Percentiles rank a stretch among this genome's conserved stretches.
phyloP scores from a whole-genome alignment of 35 echinoderm and acorn worm species.

The Apostichopus californicus region DNA sequence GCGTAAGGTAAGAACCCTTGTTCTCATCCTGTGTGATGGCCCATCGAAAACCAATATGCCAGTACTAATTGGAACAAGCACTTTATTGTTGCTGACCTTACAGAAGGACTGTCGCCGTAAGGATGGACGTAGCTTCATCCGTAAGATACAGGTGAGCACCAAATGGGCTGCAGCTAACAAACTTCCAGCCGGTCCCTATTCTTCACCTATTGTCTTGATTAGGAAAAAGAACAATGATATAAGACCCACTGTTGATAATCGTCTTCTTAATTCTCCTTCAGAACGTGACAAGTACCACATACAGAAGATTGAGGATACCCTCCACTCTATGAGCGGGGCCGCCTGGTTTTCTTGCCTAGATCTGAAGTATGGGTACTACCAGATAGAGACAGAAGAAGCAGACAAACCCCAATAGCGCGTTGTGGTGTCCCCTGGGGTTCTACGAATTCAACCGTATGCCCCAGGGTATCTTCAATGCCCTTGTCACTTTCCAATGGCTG shows the following conservation, averaged over 20 bases:
- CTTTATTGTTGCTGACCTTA: constrained; percentile 6
- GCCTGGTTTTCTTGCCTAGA: constrained; percentile 45
- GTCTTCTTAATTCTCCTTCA: constrained; percentile 28
- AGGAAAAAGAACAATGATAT: not conserved
- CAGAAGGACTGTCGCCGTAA: no score
- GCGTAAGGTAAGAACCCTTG: not conserved
- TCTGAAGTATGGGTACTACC: not conserved
- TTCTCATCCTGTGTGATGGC: not conserved
- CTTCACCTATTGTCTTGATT: constrained; percentile 39
- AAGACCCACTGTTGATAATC: no score
- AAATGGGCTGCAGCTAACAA: no score
- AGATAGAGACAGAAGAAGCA: constrained; percentile 63
- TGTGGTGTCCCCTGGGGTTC: constrained; percentile 65
- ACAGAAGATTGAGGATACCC: constrained; percentile 69
- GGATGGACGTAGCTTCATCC: no score
- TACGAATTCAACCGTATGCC: constrained; percentile 74
- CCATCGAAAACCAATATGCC: not conserved
- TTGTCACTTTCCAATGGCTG: constrained; percentile 65
- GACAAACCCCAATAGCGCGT: constrained; percentile 67
- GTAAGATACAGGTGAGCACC: no score
- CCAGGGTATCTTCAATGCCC: constrained; percentile 69
- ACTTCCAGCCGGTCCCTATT: no score
- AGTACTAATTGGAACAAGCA: constrained; percentile 52
- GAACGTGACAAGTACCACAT: constrained; percentile 68
- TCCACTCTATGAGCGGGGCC: constrained; percentile 40